Evolutionary conservation across 2,797 vertebrate species (phyloP).

Genomic region (Ceryle rudis): DNA sequence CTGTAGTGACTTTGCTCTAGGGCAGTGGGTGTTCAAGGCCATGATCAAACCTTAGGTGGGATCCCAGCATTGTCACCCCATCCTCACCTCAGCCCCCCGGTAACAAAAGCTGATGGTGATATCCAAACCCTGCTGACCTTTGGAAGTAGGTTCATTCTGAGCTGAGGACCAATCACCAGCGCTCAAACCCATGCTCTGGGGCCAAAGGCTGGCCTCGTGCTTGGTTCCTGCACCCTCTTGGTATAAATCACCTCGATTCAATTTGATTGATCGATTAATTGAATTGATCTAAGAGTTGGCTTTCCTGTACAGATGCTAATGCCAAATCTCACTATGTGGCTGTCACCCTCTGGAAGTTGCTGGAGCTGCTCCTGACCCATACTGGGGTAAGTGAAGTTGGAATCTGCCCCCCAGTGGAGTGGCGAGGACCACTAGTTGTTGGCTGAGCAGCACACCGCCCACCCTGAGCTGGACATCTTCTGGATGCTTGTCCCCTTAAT

Average conservation of each 20-base stretch:
- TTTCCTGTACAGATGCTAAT: not conserved
- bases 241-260: not conserved
- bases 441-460: not conserved
- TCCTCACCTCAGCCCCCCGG: not conserved
- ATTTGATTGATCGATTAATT: not conserved
- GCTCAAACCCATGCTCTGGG: rapidly evolving
- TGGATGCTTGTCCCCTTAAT: not conserved
- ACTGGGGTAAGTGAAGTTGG: not conserved
- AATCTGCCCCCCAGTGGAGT: rapidly evolving
- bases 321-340: rapidly evolving
- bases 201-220: not conserved
- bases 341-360: not conserved
- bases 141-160: not conserved
- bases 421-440: not conserved
- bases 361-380: not conserved
- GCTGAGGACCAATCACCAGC: not conserved
- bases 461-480: not conserved
- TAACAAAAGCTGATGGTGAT: not conserved
- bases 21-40: not conserved
- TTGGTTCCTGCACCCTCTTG: not conserved
- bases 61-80: not conserved
- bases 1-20: not conserved
- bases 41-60: not conserved
- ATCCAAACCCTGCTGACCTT: not conserved
- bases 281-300: not conserved